A percentile compares a stretch with the other conserved stretches of the same genome.
Evolutionary conservation across 2,888 invertebrate species (phyloP).

Genomic region (Ditylenchus weischeri): DNA sequence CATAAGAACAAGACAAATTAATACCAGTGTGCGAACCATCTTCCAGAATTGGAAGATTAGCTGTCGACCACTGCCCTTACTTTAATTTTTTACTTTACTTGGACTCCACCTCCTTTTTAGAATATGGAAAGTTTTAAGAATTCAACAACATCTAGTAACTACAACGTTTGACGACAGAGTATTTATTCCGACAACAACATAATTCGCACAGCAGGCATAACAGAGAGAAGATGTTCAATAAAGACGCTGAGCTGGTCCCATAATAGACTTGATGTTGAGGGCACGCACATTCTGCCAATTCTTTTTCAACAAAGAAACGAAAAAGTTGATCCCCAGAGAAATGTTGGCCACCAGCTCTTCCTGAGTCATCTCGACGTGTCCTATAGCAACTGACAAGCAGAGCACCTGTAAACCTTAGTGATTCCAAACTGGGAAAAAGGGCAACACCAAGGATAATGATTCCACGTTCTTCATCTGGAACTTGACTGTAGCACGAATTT

Average conservation of each 20-base stretch:
- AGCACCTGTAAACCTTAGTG: conserved; percentile 71
- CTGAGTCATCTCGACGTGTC: conserved; percentile 89
- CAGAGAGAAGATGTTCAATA: conserved; percentile 69
- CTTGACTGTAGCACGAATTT: conserved; percentile 97
- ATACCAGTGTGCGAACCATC: too few relatives aligned
- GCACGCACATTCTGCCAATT: conserved; percentile 99
- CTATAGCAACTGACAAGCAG: conserved; percentile 95
- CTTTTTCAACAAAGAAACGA: conserved; percentile 97
- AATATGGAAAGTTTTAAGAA: too few relatives aligned
- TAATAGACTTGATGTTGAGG: conserved; percentile 94
- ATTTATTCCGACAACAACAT: too few relatives aligned
- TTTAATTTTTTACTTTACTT: too few relatives aligned
- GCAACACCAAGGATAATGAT: background rate
- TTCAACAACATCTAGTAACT: too few relatives aligned
- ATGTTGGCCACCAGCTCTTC: conserved; percentile 96
- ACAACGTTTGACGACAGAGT: too few relatives aligned
- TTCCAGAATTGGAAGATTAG: too few relatives aligned
- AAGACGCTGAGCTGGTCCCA: conserved; percentile 95
- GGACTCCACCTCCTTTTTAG: too few relatives aligned
- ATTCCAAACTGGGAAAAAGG: too few relatives aligned
- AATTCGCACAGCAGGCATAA: too few relatives aligned
- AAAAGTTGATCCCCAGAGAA: conserved; percentile 93
- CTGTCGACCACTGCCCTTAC: too few relatives aligned
- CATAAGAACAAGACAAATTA: too few relatives aligned
- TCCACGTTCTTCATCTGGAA: conserved; percentile 99